Conservation (phyloP, 2,888 invertebrate species). For the Idaea dimidiata region DNA sequence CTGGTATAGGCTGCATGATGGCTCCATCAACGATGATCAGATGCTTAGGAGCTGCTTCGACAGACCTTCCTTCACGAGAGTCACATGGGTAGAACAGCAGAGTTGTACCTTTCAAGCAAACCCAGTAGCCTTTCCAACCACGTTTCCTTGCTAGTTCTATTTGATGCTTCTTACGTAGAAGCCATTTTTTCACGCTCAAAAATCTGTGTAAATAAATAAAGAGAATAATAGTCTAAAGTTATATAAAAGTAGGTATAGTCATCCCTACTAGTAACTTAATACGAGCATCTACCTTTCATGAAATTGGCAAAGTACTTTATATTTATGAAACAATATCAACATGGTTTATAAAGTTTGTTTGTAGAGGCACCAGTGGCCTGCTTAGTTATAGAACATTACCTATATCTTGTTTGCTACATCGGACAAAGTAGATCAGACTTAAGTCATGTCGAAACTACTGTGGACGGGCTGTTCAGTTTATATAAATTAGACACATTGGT, state of each 20-base stretch:
- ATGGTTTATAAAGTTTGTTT: background rate
- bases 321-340: background rate
- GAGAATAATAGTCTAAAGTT: slow-evolving; percentile 62
- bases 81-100: slow-evolving; percentile 97
- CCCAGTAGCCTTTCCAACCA: slow-evolving; percentile 99
- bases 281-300: background rate
- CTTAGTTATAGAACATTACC: background rate
- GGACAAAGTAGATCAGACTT: background rate
- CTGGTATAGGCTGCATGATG: slow-evolving; percentile 99
- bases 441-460: background rate
- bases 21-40: slow-evolving; percentile 97
- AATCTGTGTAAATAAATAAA: slow-evolving; percentile 83
- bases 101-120: slow-evolving; percentile 97
- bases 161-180: slow-evolving; percentile 97
- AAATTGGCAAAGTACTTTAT: background rate
- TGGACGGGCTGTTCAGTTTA: background rate
- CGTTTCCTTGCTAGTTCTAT: slow-evolving; percentile 97
- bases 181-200: slow-evolving; percentile 98
- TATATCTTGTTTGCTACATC: background rate
- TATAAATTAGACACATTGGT: background rate
- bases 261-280: background rate
- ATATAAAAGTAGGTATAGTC: background rate
- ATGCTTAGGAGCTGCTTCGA: slow-evolving; percentile 96
- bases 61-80: slow-evolving; percentile 93
- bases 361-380: background rate